Evolutionary conservation across 2,797 vertebrate species (phyloP).

Genomic region (Poeciliopsis infans): DNA sequence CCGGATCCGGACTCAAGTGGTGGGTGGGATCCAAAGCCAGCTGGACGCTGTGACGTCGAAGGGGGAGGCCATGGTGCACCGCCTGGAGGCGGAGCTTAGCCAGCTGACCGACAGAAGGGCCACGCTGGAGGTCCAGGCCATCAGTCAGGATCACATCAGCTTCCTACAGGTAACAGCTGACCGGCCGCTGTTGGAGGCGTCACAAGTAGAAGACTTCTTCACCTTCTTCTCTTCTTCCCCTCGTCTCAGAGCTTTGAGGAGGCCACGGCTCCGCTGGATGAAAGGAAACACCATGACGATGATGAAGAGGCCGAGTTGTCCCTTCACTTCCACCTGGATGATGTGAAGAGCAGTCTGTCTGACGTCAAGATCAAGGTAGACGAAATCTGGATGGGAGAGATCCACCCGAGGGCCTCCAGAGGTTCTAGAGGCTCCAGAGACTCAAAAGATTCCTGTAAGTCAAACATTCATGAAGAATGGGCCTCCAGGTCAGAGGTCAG

Average conservation of each 20-base stretch:
- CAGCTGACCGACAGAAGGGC: constrained; percentile 62
- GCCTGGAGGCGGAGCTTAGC: constrained; percentile 67
- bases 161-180: constrained; percentile 74
- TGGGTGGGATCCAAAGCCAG: constrained; percentile 71
- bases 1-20: constrained; percentile 65
- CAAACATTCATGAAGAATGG: background rate
- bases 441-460: constrained; percentile 60
- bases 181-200: background rate
- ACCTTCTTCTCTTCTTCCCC: background rate
- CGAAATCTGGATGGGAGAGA: constrained; percentile 63
- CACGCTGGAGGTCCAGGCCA: constrained; percentile 72
- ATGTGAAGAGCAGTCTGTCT: constrained; percentile 65
- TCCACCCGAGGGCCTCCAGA: constrained; percentile 6
- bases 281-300: background rate
- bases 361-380: constrained; percentile 75
- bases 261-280: constrained; percentile 48
- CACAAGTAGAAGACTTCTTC: background rate
- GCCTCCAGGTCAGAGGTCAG: background rate
- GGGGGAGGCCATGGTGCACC: constrained; percentile 58
- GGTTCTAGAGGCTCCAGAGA: constrained; percentile 43
- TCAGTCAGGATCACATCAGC: constrained; percentile 80
- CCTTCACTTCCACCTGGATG: constrained; percentile 68
- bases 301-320: constrained; percentile 49
- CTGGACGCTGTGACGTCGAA: constrained; percentile 61
- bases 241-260: constrained; percentile 68